Evolutionary conservation across 2,797 vertebrate genomes (phyloP).

Genomic region (Huso huso): DNA sequence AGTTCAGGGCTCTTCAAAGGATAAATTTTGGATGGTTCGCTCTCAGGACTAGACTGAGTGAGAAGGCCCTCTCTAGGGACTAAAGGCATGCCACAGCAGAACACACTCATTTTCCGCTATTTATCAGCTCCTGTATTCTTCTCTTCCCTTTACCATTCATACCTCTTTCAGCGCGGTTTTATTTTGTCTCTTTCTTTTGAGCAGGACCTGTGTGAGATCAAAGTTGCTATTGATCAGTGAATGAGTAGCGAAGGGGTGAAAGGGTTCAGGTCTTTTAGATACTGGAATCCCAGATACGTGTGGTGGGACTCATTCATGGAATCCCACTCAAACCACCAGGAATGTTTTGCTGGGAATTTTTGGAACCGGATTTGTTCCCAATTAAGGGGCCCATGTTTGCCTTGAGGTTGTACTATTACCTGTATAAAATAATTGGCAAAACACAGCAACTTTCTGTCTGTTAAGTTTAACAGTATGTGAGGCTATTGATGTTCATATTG

Average conservation of each 20-base stretch:
- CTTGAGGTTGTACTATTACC: too few relatives aligned
- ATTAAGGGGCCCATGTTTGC: too few relatives aligned
- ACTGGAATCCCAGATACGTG: slow-evolving; percentile 39
- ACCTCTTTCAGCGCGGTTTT: slow-evolving; percentile 43
- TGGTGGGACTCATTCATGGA: slow-evolving; percentile 35
- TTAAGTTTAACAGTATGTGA: too few relatives aligned
- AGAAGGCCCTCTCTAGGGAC: slow-evolving; percentile 61
- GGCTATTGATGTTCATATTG: too few relatives aligned
- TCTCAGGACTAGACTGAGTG: slow-evolving; percentile 49
- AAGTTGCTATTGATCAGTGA: slow-evolving; percentile 48
- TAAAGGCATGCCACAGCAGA: slow-evolving; percentile 57
- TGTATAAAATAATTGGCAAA: too few relatives aligned
- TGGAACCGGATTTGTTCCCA: too few relatives aligned
- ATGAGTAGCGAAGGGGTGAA: slow-evolving; percentile 35
- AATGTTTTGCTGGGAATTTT: not conserved
- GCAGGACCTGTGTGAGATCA: slow-evolving; percentile 52
- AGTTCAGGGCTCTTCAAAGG: slow-evolving; percentile 60
- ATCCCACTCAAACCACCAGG: slow-evolving; percentile 18
- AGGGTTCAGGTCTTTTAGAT: slow-evolving; percentile 36
- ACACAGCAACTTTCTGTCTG: too few relatives aligned
- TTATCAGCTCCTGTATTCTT: slow-evolving; percentile 55
- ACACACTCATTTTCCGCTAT: slow-evolving; percentile 58
- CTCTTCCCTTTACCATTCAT: slow-evolving; percentile 51
- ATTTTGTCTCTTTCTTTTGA: slow-evolving; percentile 29
- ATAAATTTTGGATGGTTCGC: slow-evolving; percentile 39